Percentiles rank a stretch among this genome's conserved stretches.
Conservation (phyloP, 1,140 invertebrate genomes). For the Radopholus similis region DNA sequence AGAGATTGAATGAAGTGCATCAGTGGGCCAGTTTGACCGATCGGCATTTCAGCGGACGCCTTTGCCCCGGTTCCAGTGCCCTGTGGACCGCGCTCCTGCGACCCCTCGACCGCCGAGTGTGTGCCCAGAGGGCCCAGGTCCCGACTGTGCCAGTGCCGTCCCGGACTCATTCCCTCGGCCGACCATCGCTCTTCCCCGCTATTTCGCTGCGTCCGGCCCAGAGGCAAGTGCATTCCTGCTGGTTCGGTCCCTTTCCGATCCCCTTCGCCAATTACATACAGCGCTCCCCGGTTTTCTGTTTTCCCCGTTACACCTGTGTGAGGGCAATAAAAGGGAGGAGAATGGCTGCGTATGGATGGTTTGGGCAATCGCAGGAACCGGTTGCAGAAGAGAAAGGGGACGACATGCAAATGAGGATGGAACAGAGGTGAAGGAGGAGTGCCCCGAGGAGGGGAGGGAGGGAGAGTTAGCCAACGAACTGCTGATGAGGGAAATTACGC, state of each 20-base stretch:
- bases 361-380: neutral
- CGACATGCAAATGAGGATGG: no score
- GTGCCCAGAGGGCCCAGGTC: neutral
- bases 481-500: neutral
- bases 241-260: no score
- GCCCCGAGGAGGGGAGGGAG: neutral
- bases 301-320: neutral
- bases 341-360: neutral
- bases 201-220: neutral
- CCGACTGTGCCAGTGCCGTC: neutral
- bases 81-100: neutral
- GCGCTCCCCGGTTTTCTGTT: neutral
- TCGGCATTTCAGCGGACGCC: neutral
- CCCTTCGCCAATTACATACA: neutral
- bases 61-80: neutral
- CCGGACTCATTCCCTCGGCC: neutral
- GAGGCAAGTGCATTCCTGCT: neutral
- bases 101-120: neutral
- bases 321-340: neutral
- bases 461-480: neutral
- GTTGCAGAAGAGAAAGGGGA: neutral
- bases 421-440: no score
- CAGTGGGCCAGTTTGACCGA: no score
- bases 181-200: neutral
- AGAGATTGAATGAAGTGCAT: neutral